These are phyloP conservation scores for Pteria penguin DNA, from an alignment of 2,888 invertebrate species.

Conservation along the genomic window DNA sequence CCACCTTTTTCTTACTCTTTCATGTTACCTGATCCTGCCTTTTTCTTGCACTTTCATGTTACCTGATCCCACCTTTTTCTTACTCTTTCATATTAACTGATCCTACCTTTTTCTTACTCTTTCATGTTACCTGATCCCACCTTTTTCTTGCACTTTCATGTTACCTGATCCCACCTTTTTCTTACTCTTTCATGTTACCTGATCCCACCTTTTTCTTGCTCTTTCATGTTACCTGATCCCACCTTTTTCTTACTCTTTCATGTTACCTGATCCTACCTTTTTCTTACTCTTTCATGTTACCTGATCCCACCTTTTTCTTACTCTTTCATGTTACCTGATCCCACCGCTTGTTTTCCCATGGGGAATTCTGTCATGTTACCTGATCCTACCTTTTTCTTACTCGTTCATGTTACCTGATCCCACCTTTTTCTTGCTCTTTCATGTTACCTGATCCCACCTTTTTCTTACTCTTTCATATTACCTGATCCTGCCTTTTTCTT, in stretches of 20 bases:
- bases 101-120: background rate
- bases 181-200: background rate
- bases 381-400: too few relatives aligned
- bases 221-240: background rate
- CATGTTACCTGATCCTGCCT: background rate
- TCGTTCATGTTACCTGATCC: too few relatives aligned
- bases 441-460: too few relatives aligned
- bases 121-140: background rate
- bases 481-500: background rate
- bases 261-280: background rate
- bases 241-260: background rate
- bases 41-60: background rate
- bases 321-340: background rate
- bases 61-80: background rate
- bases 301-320: background rate
- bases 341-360: background rate
- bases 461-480: too few relatives aligned
- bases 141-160: background rate
- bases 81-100: background rate
- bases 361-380: background rate
- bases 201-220: background rate
- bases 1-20: background rate
- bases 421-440: too few relatives aligned
- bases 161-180: too few relatives aligned
- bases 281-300: background rate